Base-by-base conservation (phyloP, 2,113 vertebrate species). In the Hipposideros armiger region DNA sequence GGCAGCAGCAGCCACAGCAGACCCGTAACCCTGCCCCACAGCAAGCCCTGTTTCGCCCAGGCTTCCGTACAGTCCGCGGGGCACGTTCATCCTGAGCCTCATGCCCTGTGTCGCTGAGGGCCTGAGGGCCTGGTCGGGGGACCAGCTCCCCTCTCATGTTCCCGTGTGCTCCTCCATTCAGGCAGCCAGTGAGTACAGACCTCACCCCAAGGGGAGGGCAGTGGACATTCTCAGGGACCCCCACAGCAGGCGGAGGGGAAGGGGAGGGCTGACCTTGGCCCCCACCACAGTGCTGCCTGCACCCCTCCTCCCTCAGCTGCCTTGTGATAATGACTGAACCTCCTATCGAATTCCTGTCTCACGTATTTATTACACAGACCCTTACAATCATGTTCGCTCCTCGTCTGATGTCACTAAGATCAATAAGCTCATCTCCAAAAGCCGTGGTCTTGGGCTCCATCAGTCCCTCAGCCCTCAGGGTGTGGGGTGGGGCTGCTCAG, bases 391-490 rank as follows among this genome's bases (percentile, higher is more conserved):
- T 17, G 47, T 19, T 54, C 74, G 77, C 50, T 87, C 73, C 17
- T 5, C 28, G 45, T 87, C 70, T 69, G 5, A 50, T 56, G 50
- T 50, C 30, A 81, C 15, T 0, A 36, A 84, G 89, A 97, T 97
- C 91, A 94, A 84, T 95, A 94, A 69, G 40, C 88, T 95, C 85
- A 95, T 72, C 95, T 85, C 47, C 45, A n/a, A 86, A 95, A 70
- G 50, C 70, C 24, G 0, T 6, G n/a, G 19, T 80, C 45, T 64
- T n/a, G 19, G 52, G 22, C 45, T 56, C 0, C 3, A 52, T 77
- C 0, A 0, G 45, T 26, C 72, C 52, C 5, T 1, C 19, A 3
- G 60, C 52, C 92, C 32, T 45, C 2, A 1, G 56, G 54, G 56
- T 42, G 5, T 26, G 30, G 5, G n/a, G 11, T 8, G 26, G 10